Conservation (phyloP, 2,113 vertebrate genomes). For the Oncorhynchus tshawytscha region DNA sequence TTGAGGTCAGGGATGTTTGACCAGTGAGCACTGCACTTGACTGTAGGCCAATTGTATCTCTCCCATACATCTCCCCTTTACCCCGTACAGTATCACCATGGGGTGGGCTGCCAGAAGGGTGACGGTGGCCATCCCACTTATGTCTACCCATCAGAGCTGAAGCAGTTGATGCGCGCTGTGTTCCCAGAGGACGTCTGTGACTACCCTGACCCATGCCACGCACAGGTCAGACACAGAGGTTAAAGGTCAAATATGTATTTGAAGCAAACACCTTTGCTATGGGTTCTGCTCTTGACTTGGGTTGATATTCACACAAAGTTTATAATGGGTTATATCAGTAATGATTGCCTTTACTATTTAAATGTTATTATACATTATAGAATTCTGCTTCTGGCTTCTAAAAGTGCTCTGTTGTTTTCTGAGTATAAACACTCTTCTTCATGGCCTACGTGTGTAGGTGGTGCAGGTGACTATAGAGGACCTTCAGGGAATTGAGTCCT, state of each 20-base stretch:
- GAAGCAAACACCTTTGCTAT: not conserved
- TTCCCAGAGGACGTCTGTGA: slow-evolving; percentile 16
- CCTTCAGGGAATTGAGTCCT: not conserved
- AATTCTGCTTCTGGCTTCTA: not conserved
- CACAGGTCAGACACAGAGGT: not conserved
- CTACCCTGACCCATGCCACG: slow-evolving; percentile 18
- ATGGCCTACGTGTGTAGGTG: slow-evolving; percentile 8
- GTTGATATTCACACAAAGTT: not conserved
- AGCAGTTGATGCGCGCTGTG: slow-evolving; percentile 15
- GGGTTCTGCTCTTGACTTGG: not conserved
- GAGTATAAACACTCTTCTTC: not conserved
- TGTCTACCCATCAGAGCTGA: slow-evolving; percentile 4
- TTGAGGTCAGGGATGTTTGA: too few species aligned
- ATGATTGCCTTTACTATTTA: too few species aligned
- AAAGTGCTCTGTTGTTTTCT: not conserved
- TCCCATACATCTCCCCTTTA: too few species aligned
- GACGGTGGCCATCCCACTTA: too few species aligned
- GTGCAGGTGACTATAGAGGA: slow-evolving; percentile 26
- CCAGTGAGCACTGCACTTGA: too few species aligned
- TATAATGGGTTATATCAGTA: too few species aligned
- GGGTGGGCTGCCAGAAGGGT: too few species aligned
- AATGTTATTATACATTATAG: too few species aligned
- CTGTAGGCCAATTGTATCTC: too few species aligned
- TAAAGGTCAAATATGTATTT: not conserved
- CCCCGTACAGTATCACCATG: too few species aligned